Conservation (phyloP, 2,113 vertebrate genomes). For the Piaya cayana region DNA sequence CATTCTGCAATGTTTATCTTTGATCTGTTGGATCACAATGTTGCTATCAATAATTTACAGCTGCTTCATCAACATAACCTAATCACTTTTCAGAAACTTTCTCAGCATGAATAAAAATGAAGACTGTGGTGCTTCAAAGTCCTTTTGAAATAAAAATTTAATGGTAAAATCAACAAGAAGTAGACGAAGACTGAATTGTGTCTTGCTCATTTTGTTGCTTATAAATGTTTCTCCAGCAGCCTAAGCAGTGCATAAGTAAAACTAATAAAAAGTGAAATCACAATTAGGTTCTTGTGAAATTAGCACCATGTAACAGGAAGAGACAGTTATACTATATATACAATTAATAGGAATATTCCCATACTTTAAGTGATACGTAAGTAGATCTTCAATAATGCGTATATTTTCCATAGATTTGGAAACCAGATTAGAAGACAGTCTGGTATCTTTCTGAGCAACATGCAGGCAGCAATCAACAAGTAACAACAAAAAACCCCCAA, state of each 20-base stretch:
- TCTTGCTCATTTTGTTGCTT: not conserved
- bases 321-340: not conserved
- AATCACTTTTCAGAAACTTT: not conserved
- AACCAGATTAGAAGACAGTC: not conserved
- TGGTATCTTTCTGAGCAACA: not conserved
- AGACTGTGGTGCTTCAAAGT: not conserved
- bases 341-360: not conserved
- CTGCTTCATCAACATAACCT: not conserved
- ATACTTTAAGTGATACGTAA: not conserved
- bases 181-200: not conserved
- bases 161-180: conserved; percentile 8
- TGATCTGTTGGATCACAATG: conserved; percentile 11
- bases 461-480: not conserved
- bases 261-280: not conserved
- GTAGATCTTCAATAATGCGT: not conserved
- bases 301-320: not conserved
- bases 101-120: not conserved
- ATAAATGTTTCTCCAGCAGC: not conserved
- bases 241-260: not conserved
- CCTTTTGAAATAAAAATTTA: conserved; percentile 29
- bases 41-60: conserved; percentile 35
- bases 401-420: not conserved
- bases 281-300: not conserved
- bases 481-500: not conserved
- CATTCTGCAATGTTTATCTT: not conserved